phyloP scores from a whole-genome alignment of 2,888 invertebrate genomes.

The Halictus quadricinctus region DNA sequence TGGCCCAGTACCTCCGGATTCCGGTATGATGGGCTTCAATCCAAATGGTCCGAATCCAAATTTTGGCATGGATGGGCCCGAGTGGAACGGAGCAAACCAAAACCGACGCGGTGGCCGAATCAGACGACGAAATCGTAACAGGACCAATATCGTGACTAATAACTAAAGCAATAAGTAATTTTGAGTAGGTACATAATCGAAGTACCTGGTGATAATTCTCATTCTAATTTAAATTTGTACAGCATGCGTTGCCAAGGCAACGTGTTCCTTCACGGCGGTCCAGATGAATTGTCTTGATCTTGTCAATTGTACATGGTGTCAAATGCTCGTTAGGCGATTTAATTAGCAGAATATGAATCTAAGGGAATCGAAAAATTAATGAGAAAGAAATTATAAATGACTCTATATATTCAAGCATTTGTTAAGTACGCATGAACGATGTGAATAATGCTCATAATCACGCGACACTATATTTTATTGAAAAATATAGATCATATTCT shows the following conservation, averaged over 20 bases:
- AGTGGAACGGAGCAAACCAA: constrained; percentile 74
- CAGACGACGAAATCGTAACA: constrained; percentile 76
- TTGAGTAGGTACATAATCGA: constrained; percentile 60
- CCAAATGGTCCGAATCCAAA: constrained; percentile 53
- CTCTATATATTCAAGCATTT: constrained; percentile 45
- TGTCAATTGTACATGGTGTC: constrained; percentile 62
- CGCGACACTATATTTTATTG: constrained; percentile 50
- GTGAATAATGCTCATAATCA: constrained; percentile 52
- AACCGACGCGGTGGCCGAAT: constrained; percentile 72
- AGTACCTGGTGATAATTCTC: constrained; percentile 72
- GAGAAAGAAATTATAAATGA: constrained; percentile 42
- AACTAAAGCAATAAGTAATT: constrained; percentile 72
- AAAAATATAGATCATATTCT: constrained; percentile 45
- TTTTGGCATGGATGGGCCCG: constrained; percentile 70
- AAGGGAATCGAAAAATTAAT: constrained; percentile 37
- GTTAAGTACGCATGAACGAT: constrained; percentile 33
- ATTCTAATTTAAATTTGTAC: constrained; percentile 58
- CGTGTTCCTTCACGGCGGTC: constrained; percentile 48
- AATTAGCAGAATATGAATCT: constrained; percentile 39
- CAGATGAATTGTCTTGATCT: constrained; percentile 53
- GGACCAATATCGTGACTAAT: constrained; percentile 72
- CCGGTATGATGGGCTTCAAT: constrained; percentile 62
- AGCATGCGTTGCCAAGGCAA: constrained; percentile 51
- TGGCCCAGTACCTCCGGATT: constrained; percentile 67
- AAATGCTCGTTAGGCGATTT: constrained; percentile 50